Evolutionary conservation across 2,797 vertebrate species (phyloP).

Genomic region (Caiman crocodilus): DNA sequence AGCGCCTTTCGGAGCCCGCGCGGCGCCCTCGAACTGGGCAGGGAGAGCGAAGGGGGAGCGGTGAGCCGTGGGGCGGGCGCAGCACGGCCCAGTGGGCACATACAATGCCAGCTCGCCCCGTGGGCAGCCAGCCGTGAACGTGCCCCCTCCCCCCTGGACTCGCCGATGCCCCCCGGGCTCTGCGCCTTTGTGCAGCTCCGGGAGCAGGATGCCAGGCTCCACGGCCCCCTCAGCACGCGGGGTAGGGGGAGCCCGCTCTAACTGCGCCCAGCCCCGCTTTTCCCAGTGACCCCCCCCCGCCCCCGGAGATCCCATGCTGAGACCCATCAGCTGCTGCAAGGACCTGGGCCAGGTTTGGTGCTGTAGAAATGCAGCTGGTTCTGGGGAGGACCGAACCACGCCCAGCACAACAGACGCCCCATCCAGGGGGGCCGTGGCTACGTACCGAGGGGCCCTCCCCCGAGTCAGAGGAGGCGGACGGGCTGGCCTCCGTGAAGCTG

Average conservation of each 20-base stretch:
- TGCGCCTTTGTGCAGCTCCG: accelerated
- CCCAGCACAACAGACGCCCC: not conserved
- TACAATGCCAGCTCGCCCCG: not conserved
- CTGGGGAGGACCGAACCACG: accelerated
- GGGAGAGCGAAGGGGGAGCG: accelerated
- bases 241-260: not conserved
- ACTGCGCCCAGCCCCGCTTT: not conserved
- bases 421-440: not conserved
- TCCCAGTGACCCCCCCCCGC: not conserved
- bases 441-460: conserved; percentile 85
- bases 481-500: conserved; percentile 82
- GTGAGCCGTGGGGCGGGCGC: not conserved
- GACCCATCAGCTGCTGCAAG: not conserved
- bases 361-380: no score
- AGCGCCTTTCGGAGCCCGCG: conserved; percentile 68
- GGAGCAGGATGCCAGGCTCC: not conserved
- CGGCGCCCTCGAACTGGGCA: conserved; percentile 79
- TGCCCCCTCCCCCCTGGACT: not conserved
- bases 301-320: not conserved
- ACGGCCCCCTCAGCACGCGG: no score
- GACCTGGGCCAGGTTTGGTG: accelerated
- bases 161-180: not conserved
- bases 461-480: conserved; percentile 75
- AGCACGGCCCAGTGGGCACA: not conserved
- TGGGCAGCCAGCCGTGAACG: not conserved